Conservation (phyloP, 2,888 invertebrate species). For the Petrolisthes cinctipes region DNA sequence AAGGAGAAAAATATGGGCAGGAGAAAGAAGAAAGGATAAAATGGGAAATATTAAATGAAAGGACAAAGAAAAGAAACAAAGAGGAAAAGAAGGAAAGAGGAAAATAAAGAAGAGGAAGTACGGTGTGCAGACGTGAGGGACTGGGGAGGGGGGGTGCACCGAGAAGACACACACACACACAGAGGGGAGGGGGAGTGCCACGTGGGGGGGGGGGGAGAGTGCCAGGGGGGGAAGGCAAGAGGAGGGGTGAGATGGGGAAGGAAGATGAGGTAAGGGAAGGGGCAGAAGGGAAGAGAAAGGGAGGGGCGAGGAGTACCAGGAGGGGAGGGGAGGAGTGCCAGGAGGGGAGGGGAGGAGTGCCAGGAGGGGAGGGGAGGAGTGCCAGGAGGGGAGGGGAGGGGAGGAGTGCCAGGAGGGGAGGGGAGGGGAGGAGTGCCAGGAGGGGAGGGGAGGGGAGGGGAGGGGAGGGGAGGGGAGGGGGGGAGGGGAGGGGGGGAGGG, state of each 20-base stretch:
- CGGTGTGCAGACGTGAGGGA: neutral
- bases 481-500: neutral
- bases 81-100: neutral
- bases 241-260: neutral
- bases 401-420: neutral
- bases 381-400: neutral
- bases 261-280: neutral
- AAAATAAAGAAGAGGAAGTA: neutral
- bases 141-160: neutral
- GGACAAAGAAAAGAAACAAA: neutral
- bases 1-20: neutral
- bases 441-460: neutral
- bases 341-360: constrained; percentile 1
- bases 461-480: neutral
- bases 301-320: neutral
- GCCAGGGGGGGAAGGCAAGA: neutral
- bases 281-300: neutral
- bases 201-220: neutral
- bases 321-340: neutral
- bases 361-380: neutral
- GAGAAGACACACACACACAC: too few relatives aligned
- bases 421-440: neutral
- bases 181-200: neutral
- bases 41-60: neutral
- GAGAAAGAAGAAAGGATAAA: neutral